Conservation (phyloP, 2,888 invertebrate species). For the Malachius bipustulatus region DNA sequence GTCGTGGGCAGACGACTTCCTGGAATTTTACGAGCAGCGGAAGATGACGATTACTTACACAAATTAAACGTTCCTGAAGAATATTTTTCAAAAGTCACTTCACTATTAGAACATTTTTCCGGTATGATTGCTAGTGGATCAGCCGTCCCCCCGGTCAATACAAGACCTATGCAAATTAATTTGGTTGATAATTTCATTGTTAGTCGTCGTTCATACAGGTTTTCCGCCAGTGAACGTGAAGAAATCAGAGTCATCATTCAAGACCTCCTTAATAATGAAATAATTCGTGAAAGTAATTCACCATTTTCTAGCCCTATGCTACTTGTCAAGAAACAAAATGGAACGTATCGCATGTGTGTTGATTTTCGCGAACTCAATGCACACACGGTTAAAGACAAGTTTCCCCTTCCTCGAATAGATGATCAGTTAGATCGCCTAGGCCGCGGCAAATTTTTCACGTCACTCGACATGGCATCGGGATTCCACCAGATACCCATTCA, state of each 20-base stretch:
- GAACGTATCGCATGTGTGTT: slow-evolving; percentile 2
- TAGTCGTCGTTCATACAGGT: slow-evolving; percentile 3
- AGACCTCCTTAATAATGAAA: slow-evolving; percentile 4
- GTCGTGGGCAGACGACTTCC: no score
- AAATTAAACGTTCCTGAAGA: slow-evolving; percentile 13
- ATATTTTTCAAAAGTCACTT: no score
- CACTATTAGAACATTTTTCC: no score
- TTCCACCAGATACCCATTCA: slow-evolving; percentile 26
- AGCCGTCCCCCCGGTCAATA: slow-evolving; percentile 14
- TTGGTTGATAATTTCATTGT: slow-evolving; percentile 5
- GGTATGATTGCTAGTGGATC: slow-evolving; percentile 16
- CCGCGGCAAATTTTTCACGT: slow-evolving; percentile 23
- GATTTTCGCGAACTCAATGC: slow-evolving; percentile 26
- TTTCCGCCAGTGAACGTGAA: slow-evolving; percentile 5
- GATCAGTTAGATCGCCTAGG: slow-evolving; percentile 24
- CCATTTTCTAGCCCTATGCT: slow-evolving; percentile 4
- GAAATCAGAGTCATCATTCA: slow-evolving; percentile 5
- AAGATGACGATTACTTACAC: no score
- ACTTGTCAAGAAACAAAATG: slow-evolving; percentile 5
- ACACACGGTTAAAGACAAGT: slow-evolving; percentile 25
- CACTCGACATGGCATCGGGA: slow-evolving; percentile 25
- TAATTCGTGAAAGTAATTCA: slow-evolving; percentile 5
- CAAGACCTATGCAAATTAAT: slow-evolving; percentile 10
- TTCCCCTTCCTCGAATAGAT: slow-evolving; percentile 27
- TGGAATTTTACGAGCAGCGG: no score